Conservation (phyloP, 2,888 invertebrate genomes). For the Neria commutata region DNA sequence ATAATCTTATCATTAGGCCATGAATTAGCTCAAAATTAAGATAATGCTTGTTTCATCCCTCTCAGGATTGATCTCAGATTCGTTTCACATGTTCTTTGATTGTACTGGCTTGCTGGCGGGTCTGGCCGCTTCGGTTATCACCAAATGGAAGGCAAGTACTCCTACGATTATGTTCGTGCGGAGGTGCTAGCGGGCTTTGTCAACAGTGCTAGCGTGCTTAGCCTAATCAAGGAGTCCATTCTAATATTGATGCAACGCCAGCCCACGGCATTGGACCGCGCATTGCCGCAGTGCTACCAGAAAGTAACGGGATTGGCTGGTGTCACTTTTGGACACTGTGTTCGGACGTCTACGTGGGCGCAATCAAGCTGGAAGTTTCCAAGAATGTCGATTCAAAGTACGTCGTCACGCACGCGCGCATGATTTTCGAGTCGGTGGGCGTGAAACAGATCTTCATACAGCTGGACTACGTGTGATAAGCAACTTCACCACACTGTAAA, state of each 20-base stretch:
- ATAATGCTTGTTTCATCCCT: neutral
- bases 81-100: conserved; percentile 99
- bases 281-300: conserved; percentile 86
- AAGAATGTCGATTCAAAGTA: conserved; percentile 91
- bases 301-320: conserved; percentile 89
- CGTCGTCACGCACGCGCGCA: conserved; percentile 88
- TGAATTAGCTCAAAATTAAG: neutral
- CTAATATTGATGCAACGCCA: conserved; percentile 94
- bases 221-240: conserved; percentile 85
- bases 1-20: neutral
- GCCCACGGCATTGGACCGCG: conserved; percentile 80
- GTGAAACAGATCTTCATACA: conserved; percentile 92
- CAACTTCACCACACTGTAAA: conserved; percentile 19
- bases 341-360: conserved; percentile 91
- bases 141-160: conserved; percentile 92
- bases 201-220: conserved; percentile 89
- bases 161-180: conserved; percentile 93
- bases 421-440: conserved; percentile 92
- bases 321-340: conserved; percentile 99
- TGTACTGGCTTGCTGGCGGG: conserved; percentile 95
- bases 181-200: conserved; percentile 97
- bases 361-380: conserved; percentile 93
- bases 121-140: conserved; percentile 92
- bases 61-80: conserved; percentile 93
- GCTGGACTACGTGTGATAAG: conserved; percentile 81